These are phyloP conservation scores for Sphaerophoria taeniata DNA, from an alignment of 2,888 invertebrate genomes.

Conservation along the genomic window DNA sequence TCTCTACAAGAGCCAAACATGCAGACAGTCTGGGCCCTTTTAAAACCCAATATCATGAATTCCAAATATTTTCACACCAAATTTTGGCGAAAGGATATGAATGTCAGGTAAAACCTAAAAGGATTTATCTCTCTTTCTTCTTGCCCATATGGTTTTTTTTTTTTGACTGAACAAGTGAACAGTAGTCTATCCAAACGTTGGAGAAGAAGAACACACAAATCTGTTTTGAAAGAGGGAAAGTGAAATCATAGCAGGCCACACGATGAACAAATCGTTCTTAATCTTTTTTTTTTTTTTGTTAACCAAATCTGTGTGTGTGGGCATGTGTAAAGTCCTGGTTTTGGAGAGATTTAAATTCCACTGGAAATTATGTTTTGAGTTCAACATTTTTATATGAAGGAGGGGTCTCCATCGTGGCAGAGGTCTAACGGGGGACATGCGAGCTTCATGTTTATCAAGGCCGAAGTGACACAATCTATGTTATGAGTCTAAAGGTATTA, in stretches of 20 bases:
- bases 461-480: slow-evolving; percentile 51
- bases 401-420: not conserved
- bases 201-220: slow-evolving; percentile 45
- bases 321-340: not conserved
- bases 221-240: slow-evolving; percentile 49
- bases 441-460: slow-evolving; percentile 13
- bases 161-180: not conserved
- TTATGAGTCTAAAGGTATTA: not conserved
- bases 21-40: not conserved
- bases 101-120: slow-evolving; percentile 5
- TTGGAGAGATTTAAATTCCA: slow-evolving; percentile 61
- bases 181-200: slow-evolving; percentile 24
- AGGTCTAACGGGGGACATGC: not conserved
- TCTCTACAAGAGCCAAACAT: slow-evolving; percentile 11
- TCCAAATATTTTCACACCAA: slow-evolving; percentile 53
- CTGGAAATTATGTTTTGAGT: slow-evolving; percentile 63
- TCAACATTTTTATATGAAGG: slow-evolving; percentile 7
- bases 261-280: slow-evolving; percentile 2
- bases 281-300: not conserved
- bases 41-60: slow-evolving; percentile 23
- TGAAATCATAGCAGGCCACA: slow-evolving; percentile 42
- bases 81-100: slow-evolving; percentile 29
- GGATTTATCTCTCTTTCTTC: slow-evolving; percentile 17
- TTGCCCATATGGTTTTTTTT: not conserved
- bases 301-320: not conserved